These are phyloP conservation scores for Sylvicola cinctus DNA, from an alignment of 2,888 invertebrate genomes.

Conservation along the genomic window DNA sequence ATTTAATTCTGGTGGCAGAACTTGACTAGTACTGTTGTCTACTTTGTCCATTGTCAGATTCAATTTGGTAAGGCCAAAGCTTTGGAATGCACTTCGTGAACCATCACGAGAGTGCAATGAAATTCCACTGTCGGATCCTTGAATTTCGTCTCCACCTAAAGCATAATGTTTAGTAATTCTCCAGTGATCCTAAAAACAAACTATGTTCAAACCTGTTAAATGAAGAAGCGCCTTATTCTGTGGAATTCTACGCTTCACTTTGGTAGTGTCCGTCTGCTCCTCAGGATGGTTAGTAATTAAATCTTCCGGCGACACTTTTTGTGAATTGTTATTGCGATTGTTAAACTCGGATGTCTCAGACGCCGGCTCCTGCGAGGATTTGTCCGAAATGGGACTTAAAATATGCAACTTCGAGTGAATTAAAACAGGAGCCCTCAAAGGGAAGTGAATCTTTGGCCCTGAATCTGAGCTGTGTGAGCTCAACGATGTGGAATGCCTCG, in stretches of 20 bases:
- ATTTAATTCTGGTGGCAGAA: conserved; percentile 44
- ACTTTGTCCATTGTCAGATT: conserved; percentile 7
- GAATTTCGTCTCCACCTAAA: conserved; percentile 42
- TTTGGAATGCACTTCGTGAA: too few species aligned
- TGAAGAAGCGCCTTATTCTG: too few species aligned
- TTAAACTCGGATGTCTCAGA: conserved; percentile 58
- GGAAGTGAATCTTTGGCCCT: conserved; percentile 32
- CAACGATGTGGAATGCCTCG: conserved; percentile 60
- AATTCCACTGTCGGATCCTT: conserved; percentile 75
- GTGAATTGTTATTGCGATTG: too few species aligned
- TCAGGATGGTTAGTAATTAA: too few species aligned
- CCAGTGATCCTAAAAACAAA: too few species aligned
- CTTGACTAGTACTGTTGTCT: conserved; percentile 22
- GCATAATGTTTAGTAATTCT: too few species aligned
- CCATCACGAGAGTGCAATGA: conserved; percentile 68
- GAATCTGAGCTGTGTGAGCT: conserved; percentile 77
- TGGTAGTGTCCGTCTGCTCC: neutral
- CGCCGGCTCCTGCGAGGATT: conserved; percentile 70
- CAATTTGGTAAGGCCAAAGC: conserved; percentile 36
- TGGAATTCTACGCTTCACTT: too few species aligned
- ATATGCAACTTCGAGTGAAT: conserved; percentile 66
- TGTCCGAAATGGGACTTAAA: conserved; percentile 74
- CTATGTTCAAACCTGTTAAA: too few species aligned
- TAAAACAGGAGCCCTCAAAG: conserved; percentile 42
- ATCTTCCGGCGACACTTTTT: too few species aligned